Evolutionary conservation across 2,797 vertebrate species (phyloP).

Genomic region (Tragelaphus oryx): DNA sequence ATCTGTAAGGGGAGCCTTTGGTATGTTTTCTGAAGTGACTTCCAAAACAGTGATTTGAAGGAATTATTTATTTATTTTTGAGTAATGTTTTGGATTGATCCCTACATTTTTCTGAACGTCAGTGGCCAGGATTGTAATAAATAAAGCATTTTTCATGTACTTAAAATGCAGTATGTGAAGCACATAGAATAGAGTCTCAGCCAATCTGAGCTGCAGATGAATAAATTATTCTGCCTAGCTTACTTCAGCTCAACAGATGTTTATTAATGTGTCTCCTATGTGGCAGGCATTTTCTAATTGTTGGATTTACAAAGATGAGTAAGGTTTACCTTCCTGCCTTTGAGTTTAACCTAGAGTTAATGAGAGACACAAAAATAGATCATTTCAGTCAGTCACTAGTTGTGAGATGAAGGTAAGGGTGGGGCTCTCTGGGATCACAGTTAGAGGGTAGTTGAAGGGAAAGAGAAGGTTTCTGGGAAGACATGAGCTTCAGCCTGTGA

Average conservation of each 20-base stretch:
- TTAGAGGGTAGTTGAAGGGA: background rate
- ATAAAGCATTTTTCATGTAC: slow-evolving; percentile 50
- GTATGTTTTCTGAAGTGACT: slow-evolving; percentile 46
- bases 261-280: background rate
- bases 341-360: slow-evolving; percentile 7
- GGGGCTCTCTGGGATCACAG: background rate
- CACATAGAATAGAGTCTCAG: slow-evolving; percentile 41
- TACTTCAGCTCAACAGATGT: background rate
- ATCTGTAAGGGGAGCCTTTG: slow-evolving; percentile 47
- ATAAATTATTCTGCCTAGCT: slow-evolving; percentile 41
- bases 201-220: background rate
- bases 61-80: slow-evolving; percentile 66
- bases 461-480: background rate
- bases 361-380: background rate
- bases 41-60: slow-evolving; percentile 57
- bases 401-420: background rate
- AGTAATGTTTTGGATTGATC: slow-evolving; percentile 66
- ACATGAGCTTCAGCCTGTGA: background rate
- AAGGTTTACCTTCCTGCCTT: background rate
- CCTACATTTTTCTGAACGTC: slow-evolving; percentile 57
- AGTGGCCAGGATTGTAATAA: slow-evolving; percentile 55
- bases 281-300: background rate
- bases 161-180: slow-evolving; percentile 37
- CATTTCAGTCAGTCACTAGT: background rate
- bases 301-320: slow-evolving; percentile 16